Evolutionary conservation across 2,888 invertebrate genomes (phyloP), one percentile per base, ranked within the genome.

Genomic region (Plebejus argus): DNA sequence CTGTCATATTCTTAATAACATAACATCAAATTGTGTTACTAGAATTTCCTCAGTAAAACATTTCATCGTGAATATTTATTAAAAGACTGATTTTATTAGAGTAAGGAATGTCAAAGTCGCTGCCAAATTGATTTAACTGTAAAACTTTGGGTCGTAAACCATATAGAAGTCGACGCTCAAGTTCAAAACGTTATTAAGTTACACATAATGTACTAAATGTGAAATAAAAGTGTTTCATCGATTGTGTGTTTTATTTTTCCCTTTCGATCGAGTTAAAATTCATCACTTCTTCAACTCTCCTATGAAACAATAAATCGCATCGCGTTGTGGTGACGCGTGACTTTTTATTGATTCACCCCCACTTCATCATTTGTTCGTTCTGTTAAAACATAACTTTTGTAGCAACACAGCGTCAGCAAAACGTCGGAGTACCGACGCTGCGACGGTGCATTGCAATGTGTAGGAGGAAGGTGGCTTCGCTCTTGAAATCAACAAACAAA

Each of bases 41-140:
- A 66, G 28, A 66, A 33, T 10, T 20, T 20, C 28, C 6, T 12
- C 3, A 74, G 74, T 53, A 49, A 49, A 74, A 74, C 49, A 49
- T 74, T 74, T 74, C 72, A 33, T 76, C 58, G 61, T 76, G 56
- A 58, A 71, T 72, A 76, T 76, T 76, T 76, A 76, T 76, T 72
- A 61, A 76, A 78, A 78, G 78, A 78, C 78, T 78, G 78, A 78
- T 81, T 80, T 78, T 77, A 71, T 80, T 82, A 82, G 82, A 77
- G 80, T 82, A 81, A 81, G 82, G 78, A 81, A 80, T 77, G 78
- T 80, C 80, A 82, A 74, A 81, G 78, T 80, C 77, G 79, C 79
- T 79, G 82, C 82, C 80, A 82, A 81, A 80, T 79, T 78, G 79
- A 77, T 79, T 79, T 78, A 77, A 78, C 78, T 49, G 76, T 76